A percentile compares a stretch with the other conserved stretches of the same genome.
Evolutionary conservation across 1,140 invertebrate species (phyloP).

Genomic region (Trichonephila clavata): DNA sequence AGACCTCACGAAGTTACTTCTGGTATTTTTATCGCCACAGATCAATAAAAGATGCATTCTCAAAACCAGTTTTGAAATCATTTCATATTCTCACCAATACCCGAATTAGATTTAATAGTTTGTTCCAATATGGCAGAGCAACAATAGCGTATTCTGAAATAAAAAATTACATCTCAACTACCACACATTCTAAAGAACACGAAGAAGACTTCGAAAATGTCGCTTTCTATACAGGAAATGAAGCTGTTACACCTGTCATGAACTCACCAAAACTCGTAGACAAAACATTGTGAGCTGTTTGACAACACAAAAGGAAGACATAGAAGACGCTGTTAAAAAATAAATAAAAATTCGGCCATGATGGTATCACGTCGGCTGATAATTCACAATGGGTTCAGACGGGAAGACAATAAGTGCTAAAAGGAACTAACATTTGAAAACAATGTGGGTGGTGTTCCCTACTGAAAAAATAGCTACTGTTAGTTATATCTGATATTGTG

Average conservation of each 20-base stretch:
- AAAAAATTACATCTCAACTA: background rate
- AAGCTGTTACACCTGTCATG: background rate
- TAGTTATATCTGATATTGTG: background rate
- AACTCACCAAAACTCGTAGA: background rate
- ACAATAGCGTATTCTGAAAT: background rate
- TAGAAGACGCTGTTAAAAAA: background rate
- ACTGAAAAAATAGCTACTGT: background rate
- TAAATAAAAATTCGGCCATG: background rate
- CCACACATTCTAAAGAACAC: background rate
- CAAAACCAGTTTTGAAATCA: too few relatives aligned
- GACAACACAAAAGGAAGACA: slow-evolving; percentile 39
- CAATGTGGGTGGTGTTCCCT: background rate
- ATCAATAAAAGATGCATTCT: too few relatives aligned
- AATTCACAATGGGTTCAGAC: slow-evolving; percentile 1
- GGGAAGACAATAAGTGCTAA: slow-evolving; percentile 12
- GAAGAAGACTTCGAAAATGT: background rate
- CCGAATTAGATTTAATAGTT: too few relatives aligned
- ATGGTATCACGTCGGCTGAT: background rate
- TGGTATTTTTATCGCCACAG: too few relatives aligned
- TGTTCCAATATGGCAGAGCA: background rate
- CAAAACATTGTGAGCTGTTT: background rate
- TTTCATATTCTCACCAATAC: too few relatives aligned
- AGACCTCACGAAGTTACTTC: background rate
- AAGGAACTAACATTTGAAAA: slow-evolving; percentile 43
- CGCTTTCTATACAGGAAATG: background rate